These are phyloP conservation scores for Gobio gobio DNA, from an alignment of 2,113 vertebrate genomes.

Conservation along the genomic window DNA sequence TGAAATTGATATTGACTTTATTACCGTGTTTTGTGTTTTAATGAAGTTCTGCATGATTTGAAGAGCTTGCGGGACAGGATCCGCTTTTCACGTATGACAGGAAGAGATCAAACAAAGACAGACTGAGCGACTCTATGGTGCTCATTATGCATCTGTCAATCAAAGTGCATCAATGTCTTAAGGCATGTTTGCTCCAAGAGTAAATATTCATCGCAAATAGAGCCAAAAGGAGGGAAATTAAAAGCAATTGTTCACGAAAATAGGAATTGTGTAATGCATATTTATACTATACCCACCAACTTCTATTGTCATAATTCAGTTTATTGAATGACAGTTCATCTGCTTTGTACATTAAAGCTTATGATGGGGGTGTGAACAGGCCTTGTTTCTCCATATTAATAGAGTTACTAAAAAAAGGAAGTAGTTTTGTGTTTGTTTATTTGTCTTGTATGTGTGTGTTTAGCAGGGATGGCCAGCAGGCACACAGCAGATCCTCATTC, in stretches of 20 bases:
- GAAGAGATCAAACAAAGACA: background rate
- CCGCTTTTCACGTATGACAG: constrained; percentile 12
- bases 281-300: background rate
- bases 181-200: background rate
- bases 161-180: background rate
- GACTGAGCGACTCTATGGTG: constrained; percentile 23
- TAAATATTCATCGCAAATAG: background rate
- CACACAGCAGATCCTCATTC: constrained; percentile 95
- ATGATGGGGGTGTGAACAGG: background rate
- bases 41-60: constrained; percentile 31
- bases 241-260: background rate
- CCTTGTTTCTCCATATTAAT: background rate
- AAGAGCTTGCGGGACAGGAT: constrained; percentile 27
- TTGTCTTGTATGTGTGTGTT: constrained; percentile 58
- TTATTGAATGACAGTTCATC: background rate
- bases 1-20: background rate
- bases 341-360: background rate
- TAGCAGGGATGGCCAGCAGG: constrained; percentile 97
- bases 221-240: background rate
- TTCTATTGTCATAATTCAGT: background rate
- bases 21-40: background rate
- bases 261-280: background rate
- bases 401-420: background rate
- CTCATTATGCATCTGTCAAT: constrained; percentile 36
- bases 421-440: background rate